Evolutionary conservation across 2,888 invertebrate species (phyloP), one percentile per base, ranked within the genome.

Genomic region (Agriopis leucophaearia): DNA sequence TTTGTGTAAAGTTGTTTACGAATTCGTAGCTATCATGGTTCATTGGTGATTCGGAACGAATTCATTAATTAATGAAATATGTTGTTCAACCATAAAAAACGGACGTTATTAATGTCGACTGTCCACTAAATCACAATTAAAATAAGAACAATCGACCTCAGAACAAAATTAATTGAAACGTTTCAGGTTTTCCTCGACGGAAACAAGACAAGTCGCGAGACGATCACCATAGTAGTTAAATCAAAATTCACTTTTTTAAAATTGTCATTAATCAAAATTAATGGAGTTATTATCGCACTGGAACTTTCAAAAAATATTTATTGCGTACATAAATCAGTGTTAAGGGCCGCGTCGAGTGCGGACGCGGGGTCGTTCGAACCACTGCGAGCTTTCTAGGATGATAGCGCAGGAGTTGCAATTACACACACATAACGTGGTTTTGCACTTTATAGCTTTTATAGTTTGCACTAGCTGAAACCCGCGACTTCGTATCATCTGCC

Each of bases 271-370:
- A 94, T 94, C 94, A 94, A 94, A 91, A 92, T 94, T 92, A 93
- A 94, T 94, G 93, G 92, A 93, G 92, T 93, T 92, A 92, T 93
- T 94, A 93, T 93, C 92, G 91, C 91, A 91, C 89, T 90, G 85
- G 78, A 89, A 92, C 92, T 93, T 94, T 91, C 92, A 92, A 91
- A 93, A 92, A 92, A 90, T 91, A 92, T 92, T 93, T 93, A 93
- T 92, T 90, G 82, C 88, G 73, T 73, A 81, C 88, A 92, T 94
- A 92, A 92, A 93, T 94, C 93, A 92, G 88, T 88, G 79, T 87
- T 92, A 92, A 93, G 92, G 92, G 92, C 90, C 91, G 90, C 16
- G 12, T 55, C 55, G 55, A 8, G 13, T 40, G 40, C 38, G 16
- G 10, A 9, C 42, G 18, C 42, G 38, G 16, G 90, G 89, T 89